These are phyloP conservation scores for Blastobasis lacticolella DNA, from an alignment of 2,888 invertebrate genomes.

Conservation along the genomic window DNA sequence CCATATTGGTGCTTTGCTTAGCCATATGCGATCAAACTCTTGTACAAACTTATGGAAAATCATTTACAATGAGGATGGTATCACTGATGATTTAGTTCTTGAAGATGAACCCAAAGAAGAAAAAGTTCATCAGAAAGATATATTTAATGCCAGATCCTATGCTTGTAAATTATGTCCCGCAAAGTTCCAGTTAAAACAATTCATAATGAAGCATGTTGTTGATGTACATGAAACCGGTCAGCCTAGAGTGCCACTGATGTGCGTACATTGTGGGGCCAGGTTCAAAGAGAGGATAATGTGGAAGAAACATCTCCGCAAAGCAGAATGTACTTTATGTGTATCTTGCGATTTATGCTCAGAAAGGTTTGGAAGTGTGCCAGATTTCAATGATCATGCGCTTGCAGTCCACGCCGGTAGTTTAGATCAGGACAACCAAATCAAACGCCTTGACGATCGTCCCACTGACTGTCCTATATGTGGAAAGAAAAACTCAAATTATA, in stretches of 20 bases:
- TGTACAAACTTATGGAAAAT: constrained; percentile 69
- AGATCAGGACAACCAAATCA: constrained; percentile 51
- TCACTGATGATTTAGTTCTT: constrained; percentile 61
- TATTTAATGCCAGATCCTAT: constrained; percentile 67
- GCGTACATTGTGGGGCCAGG: constrained; percentile 59
- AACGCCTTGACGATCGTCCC: constrained; percentile 61
- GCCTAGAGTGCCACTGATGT: constrained; percentile 49
- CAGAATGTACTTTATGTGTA: constrained; percentile 75
- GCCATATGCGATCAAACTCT: constrained; percentile 66
- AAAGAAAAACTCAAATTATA: constrained; percentile 70
- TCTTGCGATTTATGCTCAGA: constrained; percentile 67
- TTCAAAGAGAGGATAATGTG: constrained; percentile 61
- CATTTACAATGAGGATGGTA: constrained; percentile 64
- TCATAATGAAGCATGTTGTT: constrained; percentile 67
- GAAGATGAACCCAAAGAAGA: constrained; percentile 53
- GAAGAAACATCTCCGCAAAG: constrained; percentile 66
- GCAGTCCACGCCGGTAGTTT: constrained; percentile 59
- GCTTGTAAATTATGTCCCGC: constrained; percentile 67
- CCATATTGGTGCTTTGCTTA: constrained; percentile 65
- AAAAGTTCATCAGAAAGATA: constrained; percentile 64
- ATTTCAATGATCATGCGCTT: constrained; percentile 66
- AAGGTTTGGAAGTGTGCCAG: constrained; percentile 58
- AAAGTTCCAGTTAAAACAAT: constrained; percentile 68
- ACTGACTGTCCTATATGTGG: constrained; percentile 72
- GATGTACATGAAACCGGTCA: constrained; percentile 69